Base-by-base conservation (phyloP, 2,797 vertebrate species). In the Knipowitschia caucasica region DNA sequence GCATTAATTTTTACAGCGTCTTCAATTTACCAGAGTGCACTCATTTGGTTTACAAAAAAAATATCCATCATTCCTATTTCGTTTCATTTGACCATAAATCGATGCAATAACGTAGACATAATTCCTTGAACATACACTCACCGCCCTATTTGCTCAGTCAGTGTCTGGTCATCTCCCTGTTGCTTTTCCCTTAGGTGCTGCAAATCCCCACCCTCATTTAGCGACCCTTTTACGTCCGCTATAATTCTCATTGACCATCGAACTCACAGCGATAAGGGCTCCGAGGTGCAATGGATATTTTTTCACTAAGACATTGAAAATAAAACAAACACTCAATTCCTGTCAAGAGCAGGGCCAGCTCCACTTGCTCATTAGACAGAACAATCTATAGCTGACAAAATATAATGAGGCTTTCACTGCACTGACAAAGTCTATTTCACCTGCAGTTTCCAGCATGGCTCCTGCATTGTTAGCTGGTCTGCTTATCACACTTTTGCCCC, bases 401-500 rank as follows among this genome's bases (percentile, higher is more conserved):
- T 18, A 4, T 71, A 81, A 77, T 53, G 25, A 58, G 56, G 75
- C 69, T 78, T 72, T 62, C 64, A 72, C 61, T 55, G 61, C 55
- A 62, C 42, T 73, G 71, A 76, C 73, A 73, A 73, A 50, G 66
- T 61, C 59, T 69, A 56, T 54, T 58, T 70, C 61, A 55, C 59
- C 56, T 56, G 50, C 65, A 25, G 40, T 71, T 75, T 78, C 78
- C 60, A 67, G 71, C 75, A 60, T 64, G 69, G 67, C 59, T 63
- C 62, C 68, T 71, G 62, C 71, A 69, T 56, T 56, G 66, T 57
- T 57, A 55, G 73, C 53, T 64, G 62, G 58, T 57, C 56, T 73
- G 66, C 77, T 88, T 88, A 86, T 87, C 86, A 49, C 50, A 63
- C 64, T 64, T 62, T 43, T 25, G 15, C 59, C 71, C 64, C 82